Conservation (phyloP, 64 coral and sea anemone genomes). For the Dendrophyllia cribrosa region DNA sequence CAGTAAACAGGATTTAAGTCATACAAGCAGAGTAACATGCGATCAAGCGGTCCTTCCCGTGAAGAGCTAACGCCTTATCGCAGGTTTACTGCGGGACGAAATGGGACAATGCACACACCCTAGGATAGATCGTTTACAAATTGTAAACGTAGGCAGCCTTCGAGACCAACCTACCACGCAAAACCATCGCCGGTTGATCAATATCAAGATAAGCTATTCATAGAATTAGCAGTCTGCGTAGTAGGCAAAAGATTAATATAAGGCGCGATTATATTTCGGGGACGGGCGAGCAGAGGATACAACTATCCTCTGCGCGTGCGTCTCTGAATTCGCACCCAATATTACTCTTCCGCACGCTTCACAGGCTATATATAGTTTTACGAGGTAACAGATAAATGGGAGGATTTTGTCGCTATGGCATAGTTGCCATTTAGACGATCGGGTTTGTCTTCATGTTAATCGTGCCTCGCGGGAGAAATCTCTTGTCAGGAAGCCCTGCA, state of each 20-base stretch:
- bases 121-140: slow-evolving; percentile 4
- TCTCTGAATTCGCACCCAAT: no score
- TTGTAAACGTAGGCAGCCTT: neutral
- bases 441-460: neutral
- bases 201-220: neutral
- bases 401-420: slow-evolving; percentile 1
- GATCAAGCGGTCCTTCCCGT: neutral
- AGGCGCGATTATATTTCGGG: no score
- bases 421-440: neutral
- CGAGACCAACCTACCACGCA: slow-evolving; percentile 2
- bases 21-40: neutral
- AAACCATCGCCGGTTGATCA: neutral
- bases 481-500: neutral
- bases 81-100: neutral
- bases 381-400: neutral
- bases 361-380: neutral
- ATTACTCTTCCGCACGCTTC: neutral
- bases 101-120: slow-evolving; percentile 22
- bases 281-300: no score
- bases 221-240: neutral
- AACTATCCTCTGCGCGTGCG: no score
- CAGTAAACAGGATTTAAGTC: neutral
- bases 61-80: neutral
- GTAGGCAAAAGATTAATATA: no score
- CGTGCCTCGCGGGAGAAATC: neutral